Conservation (phyloP, 2,888 invertebrate genomes). For the Atherix ibis region DNA sequence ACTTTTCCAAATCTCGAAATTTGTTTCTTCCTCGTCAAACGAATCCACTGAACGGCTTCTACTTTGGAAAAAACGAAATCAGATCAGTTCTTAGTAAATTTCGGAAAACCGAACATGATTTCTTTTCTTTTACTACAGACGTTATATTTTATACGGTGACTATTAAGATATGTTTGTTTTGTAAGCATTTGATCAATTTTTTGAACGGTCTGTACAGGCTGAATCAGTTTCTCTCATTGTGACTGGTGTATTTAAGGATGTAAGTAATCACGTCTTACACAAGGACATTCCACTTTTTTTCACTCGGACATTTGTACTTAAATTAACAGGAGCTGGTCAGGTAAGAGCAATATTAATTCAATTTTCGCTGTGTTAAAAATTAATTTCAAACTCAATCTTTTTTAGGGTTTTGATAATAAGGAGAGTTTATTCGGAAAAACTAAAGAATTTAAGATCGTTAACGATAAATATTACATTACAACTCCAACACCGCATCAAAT, state of each 20-base stretch:
- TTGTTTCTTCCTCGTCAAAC: neutral
- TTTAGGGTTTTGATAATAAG: neutral
- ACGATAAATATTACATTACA: slow-evolving; percentile 8
- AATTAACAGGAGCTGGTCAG: slow-evolving; percentile 3
- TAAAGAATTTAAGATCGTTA: slow-evolving; percentile 11
- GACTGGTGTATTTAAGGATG: slow-evolving; percentile 7
- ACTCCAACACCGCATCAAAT: slow-evolving; percentile 8
- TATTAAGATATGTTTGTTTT: slow-evolving; percentile 3
- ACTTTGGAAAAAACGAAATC: slow-evolving; percentile 7
- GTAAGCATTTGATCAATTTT: slow-evolving; percentile 6
- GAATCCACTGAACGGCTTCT: slow-evolving; percentile 1
- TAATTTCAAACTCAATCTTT: neutral
- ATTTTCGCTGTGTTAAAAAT: too few relatives aligned
- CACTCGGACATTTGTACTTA: slow-evolving; percentile 11
- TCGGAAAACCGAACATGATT: slow-evolving; percentile 11
- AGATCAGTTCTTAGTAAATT: slow-evolving; percentile 4
- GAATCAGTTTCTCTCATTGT: slow-evolving; percentile 3
- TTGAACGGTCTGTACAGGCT: slow-evolving; percentile 5
- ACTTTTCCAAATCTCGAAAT: slow-evolving; percentile 4
- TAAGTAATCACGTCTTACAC: slow-evolving; percentile 5
- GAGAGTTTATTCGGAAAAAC: slow-evolving; percentile 10
- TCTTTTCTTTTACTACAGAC: slow-evolving; percentile 11
- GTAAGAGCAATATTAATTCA: too few relatives aligned
- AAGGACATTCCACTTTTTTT: slow-evolving; percentile 10
- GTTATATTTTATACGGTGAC: slow-evolving; percentile 6